A percentile compares a stretch with the other conserved stretches of the same genome.
phyloP scores from a whole-genome alignment of 2,113 vertebrate genomes.

The Pangasianodon gigas region DNA sequence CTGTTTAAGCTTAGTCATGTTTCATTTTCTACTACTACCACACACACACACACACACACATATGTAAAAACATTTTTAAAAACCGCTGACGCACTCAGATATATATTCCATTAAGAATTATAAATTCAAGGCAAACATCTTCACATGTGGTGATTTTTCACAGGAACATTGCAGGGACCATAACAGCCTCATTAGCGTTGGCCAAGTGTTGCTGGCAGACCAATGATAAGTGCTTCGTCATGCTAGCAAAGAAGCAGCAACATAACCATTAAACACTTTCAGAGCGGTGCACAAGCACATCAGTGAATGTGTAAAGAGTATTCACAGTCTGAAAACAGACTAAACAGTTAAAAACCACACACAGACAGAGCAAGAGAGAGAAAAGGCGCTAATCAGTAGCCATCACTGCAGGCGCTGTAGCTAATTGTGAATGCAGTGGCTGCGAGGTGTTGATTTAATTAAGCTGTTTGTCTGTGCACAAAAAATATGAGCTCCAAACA shows the following conservation, averaged over 20 bases:
- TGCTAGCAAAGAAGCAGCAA: neutral
- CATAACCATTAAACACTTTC: neutral
- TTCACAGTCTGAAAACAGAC: neutral
- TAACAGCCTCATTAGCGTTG: constrained; percentile 1
- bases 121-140: neutral
- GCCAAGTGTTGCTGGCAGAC: constrained; percentile 1
- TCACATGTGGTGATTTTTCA: constrained; percentile 25
- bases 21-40: too few species aligned
- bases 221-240: constrained; percentile 5
- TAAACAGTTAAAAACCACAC: neutral
- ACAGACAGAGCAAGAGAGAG: neutral
- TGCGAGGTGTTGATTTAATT: constrained; percentile 58
- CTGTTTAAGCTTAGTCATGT: too few species aligned
- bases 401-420: neutral
- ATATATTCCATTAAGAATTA: neutral
- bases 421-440: constrained; percentile 51
- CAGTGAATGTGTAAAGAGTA: neutral
- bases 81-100: neutral
- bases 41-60: too few species aligned
- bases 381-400: neutral
- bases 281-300: neutral
- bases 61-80: too few species aligned
- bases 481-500: constrained; percentile 23
- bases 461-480: constrained; percentile 54
- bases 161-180: constrained; percentile 9